Conservation (phyloP, 2,113 vertebrate species). For the Myiozetetes cayanensis region DNA sequence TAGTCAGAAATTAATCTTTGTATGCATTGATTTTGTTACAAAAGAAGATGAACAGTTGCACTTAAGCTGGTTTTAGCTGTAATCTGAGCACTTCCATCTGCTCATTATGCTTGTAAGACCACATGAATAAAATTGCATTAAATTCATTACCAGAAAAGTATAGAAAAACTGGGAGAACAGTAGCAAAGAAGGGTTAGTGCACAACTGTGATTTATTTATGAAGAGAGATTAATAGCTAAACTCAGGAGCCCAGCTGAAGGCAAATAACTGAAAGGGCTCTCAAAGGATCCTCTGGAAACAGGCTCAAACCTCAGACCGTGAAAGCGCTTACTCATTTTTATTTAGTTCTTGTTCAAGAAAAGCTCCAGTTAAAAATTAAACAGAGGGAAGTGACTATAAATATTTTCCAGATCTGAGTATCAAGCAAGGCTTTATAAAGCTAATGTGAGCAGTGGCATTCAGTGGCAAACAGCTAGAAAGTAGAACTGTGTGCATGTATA, state of each 20-base stretch:
- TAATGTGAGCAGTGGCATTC: neutral
- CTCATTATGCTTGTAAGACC: neutral
- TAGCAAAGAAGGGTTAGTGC: neutral
- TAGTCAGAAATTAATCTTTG: neutral
- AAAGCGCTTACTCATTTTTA: slow-evolving; percentile 26
- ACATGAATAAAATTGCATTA: neutral
- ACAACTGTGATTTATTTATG: slow-evolving; percentile 13
- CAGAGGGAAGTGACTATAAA: neutral
- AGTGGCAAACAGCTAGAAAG: neutral
- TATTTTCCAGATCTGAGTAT: neutral
- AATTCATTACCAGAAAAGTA: neutral
- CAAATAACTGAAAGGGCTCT: slow-evolving; percentile 28
- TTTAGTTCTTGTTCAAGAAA: slow-evolving; percentile 1
- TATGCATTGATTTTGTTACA: neutral
- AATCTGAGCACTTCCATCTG: neutral
- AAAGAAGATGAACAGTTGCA: neutral
- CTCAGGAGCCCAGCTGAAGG: neutral
- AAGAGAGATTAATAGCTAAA: slow-evolving; percentile 26
- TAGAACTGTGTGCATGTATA: neutral
- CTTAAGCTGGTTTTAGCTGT: slow-evolving; percentile 12
- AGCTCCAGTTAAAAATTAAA: slow-evolving; percentile 24
- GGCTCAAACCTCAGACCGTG: neutral
- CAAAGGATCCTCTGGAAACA: neutral
- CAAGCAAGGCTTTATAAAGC: neutral
- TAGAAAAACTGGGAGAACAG: neutral